Conservation (phyloP, 2,113 vertebrate genomes). For the Rhipidura dahli region DNA sequence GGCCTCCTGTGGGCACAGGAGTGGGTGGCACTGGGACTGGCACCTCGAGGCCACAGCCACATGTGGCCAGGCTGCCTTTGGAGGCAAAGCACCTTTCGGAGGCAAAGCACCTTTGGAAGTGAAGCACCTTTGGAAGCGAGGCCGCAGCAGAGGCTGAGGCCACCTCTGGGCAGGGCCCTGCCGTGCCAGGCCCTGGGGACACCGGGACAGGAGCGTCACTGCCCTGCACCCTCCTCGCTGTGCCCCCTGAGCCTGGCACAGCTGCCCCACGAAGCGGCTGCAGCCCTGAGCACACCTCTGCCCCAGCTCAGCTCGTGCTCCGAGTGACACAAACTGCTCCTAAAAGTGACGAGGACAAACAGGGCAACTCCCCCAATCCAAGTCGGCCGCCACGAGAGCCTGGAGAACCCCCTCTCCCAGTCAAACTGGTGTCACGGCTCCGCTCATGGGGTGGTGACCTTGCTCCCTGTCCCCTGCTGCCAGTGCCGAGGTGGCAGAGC, state of each 20-base stretch:
- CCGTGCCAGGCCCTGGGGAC: neutral
- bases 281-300: neutral
- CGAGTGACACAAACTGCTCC: neutral
- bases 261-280: neutral
- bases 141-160: rapidly evolving
- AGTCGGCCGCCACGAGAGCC: neutral
- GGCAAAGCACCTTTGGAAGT: constrained; percentile 4
- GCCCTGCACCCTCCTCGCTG: neutral
- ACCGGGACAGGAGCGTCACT: neutral
- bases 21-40: neutral
- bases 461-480: neutral
- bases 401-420: neutral
- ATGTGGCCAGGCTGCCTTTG: neutral
- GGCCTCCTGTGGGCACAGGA: neutral
- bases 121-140: constrained; percentile 3
- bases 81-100: constrained; percentile 3
- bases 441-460: neutral
- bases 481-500: neutral
- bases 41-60: neutral
- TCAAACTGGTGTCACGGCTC: neutral
- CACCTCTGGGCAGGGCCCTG: neutral
- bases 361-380: neutral
- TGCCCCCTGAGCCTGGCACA: neutral
- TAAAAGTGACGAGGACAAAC: neutral
- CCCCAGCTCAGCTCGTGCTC: neutral